Evolutionary conservation across 2,888 invertebrate species (phyloP), one percentile per base, ranked within the genome.

Genomic region (Dryococelus australis): DNA sequence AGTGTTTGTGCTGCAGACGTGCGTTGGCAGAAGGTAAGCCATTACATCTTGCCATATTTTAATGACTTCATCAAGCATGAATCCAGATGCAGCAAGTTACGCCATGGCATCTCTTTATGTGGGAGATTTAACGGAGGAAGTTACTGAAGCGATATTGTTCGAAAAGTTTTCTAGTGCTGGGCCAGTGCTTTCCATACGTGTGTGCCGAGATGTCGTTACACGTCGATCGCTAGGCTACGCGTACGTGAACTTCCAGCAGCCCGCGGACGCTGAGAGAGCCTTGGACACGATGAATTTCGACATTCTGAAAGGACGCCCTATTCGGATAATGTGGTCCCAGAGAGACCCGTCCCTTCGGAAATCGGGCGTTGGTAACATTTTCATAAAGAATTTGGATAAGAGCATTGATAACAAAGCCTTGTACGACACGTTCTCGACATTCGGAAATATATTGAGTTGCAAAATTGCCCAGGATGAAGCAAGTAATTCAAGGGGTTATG

Each of bases 281-380:
- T 94, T 99, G 91, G 99, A 99, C 93, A 98, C 99, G 83, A 99
- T 99, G 99, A 99, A 99, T 93, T 99, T 99, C 93, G 99, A 99
- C 93, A 95, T 97, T 92, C 95, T 99, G 91, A 98, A 98, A 93
- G 98, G 98, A 90, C 96, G 98, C 91, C 99, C 99, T 4, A 83
- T 83, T 20, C 83, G 99, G 92, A 99, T 99, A 92, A 99, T 99
- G 99, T 99, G 99, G 99, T 99, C 99, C 89, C 99, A 99, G 93
- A 96, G 99, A 91, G 99, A 99, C 94, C 99, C 99, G 84, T 99
- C 99, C 53, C 95, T 99, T 89, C 96, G 99, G 91, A 98, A 99
- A 93, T 99, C 99, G 89, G 99, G 99, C 88, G 98, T 99, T 90
- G 99, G 99, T 89, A 99, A 99, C 94, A 99, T 99, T 89, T 99